A percentile compares a stretch with the other conserved stretches of the same genome.
Evolutionary conservation across 2,888 invertebrate species (phyloP).

Genomic region (Eilema griseolum): DNA sequence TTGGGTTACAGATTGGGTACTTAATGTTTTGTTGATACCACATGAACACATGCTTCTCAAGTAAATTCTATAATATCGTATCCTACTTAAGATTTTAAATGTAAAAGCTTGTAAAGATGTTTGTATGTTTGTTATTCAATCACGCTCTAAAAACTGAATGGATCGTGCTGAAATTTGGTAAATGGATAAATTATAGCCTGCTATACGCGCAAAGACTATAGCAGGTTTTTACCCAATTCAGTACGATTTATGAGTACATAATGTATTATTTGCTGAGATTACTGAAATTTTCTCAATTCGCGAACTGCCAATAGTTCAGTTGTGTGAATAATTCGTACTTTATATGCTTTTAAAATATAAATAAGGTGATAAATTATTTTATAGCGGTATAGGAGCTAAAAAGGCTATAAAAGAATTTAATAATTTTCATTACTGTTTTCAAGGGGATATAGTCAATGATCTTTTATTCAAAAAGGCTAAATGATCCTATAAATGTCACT

Average conservation of each 20-base stretch:
- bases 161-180: too few species aligned
- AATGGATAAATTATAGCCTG: too few species aligned
- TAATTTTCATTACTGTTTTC: too few species aligned
- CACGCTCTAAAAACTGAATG: too few species aligned
- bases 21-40: background rate
- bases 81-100: too few species aligned
- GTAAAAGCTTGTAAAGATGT: too few species aligned
- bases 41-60: background rate
- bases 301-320: background rate
- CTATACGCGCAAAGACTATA: too few species aligned
- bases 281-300: background rate
- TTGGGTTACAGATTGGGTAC: conserved; percentile 6
- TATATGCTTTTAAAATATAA: background rate
- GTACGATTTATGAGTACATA: background rate
- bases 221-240: too few species aligned
- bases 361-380: background rate
- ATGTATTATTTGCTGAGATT: background rate
- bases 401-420: background rate
- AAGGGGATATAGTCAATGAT: too few species aligned
- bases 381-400: background rate
- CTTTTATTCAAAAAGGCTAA: too few species aligned
- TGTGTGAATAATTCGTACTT: background rate
- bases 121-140: too few species aligned
- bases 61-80: background rate
- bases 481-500: too few species aligned